phyloP scores from a whole-genome alignment of 2,113 vertebrate genomes.

The Lepidothrix coronata region DNA sequence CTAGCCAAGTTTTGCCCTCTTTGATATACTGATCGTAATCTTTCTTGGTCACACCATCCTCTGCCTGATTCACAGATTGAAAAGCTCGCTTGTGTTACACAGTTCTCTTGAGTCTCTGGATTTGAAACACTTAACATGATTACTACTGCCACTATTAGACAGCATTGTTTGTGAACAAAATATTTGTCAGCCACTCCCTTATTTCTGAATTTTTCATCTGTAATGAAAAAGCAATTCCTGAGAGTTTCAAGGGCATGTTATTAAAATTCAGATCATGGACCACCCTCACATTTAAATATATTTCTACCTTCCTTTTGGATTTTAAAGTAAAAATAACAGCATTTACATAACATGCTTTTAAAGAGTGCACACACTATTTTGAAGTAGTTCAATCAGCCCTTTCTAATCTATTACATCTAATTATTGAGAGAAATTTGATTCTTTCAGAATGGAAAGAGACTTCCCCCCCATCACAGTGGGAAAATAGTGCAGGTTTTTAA shows the following conservation, averaged over 20 bases:
- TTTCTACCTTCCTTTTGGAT: not conserved
- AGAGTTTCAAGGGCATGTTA: not conserved
- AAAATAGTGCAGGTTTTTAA: not conserved
- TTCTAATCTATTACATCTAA: not conserved
- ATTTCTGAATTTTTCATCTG: slow-evolving; percentile 25
- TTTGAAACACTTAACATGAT: slow-evolving; percentile 52
- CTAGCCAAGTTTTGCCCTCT: not conserved
- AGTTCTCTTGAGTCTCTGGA: not conserved
- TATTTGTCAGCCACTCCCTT: slow-evolving; percentile 8
- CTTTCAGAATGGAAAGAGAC: not conserved
- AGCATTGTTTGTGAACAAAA: slow-evolving; percentile 38
- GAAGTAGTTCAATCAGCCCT: not conserved
- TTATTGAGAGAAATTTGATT: not conserved
- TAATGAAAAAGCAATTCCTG: not conserved
- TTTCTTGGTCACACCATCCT: not conserved
- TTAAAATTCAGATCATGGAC: not conserved
- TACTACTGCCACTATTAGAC: slow-evolving; percentile 3
- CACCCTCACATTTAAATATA: not conserved
- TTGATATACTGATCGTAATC: not conserved
- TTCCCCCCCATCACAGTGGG: not conserved
- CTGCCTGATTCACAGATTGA: not conserved
- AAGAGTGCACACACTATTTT: not conserved
- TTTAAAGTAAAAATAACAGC: not conserved
- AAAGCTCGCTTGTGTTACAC: not conserved
- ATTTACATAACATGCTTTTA: not conserved